These are phyloP conservation scores for Pitta sordida DNA, from an alignment of 2,113 vertebrate species.

Conservation along the genomic window DNA sequence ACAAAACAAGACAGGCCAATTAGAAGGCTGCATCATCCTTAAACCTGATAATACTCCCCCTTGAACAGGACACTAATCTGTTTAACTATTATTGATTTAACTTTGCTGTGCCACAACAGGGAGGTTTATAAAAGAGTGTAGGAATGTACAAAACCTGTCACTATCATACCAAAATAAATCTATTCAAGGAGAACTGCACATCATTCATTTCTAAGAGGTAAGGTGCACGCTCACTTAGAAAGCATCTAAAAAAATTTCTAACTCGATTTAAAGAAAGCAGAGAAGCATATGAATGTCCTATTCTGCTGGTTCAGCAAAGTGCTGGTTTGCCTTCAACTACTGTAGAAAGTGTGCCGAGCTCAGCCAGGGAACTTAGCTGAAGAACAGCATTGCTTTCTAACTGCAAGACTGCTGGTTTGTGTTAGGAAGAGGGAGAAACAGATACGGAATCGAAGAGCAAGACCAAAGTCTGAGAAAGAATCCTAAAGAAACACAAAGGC, in stretches of 20 bases:
- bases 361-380: background rate
- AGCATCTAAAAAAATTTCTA: background rate
- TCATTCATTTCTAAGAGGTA: background rate
- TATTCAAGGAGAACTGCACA: background rate
- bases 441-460: background rate
- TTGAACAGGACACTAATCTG: background rate
- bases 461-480: background rate
- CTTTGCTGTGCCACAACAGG: background rate
- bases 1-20: background rate
- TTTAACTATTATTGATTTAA: slow-evolving; percentile 20
- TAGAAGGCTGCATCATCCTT: background rate
- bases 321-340: background rate
- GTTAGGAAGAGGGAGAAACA: background rate
- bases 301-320: background rate
- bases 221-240: background rate
- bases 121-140: background rate
- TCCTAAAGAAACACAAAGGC: background rate
- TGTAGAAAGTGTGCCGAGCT: background rate
- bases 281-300: background rate
- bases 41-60: background rate
- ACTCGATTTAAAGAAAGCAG: background rate
- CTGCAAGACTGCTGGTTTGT: background rate
- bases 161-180: background rate
- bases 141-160: background rate
- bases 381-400: background rate